Conservation (phyloP, 1,140 invertebrate genomes). For the Helicoverpa armigera region DNA sequence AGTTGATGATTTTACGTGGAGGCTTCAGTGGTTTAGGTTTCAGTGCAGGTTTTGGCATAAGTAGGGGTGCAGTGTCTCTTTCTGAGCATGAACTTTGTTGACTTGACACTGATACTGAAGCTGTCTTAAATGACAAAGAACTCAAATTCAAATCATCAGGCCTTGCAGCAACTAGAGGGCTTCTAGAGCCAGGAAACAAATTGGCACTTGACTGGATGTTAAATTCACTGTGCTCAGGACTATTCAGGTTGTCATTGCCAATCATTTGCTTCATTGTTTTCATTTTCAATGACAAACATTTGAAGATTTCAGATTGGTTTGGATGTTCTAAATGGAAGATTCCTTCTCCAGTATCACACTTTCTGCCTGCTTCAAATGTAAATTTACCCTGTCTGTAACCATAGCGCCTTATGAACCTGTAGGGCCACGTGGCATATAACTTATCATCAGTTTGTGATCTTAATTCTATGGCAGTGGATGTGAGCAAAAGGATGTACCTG, state of each 20-base stretch:
- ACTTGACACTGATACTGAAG: constrained; percentile 77
- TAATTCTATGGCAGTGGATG: constrained; percentile 91
- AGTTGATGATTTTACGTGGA: constrained; percentile 87
- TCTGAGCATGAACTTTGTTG: constrained; percentile 77
- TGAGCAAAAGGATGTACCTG: constrained; percentile 91
- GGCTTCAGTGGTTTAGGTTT: constrained; percentile 90
- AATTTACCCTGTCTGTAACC: constrained; percentile 94
- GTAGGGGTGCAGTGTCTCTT: constrained; percentile 79
- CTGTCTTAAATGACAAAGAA: constrained; percentile 83
- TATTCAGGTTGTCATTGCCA: constrained; percentile 88
- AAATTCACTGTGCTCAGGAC: constrained; percentile 90
- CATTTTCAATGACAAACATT: constrained; percentile 93
- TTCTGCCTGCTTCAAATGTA: constrained; percentile 96
- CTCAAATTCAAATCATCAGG: constrained; percentile 84
- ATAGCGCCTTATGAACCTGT: constrained; percentile 94
- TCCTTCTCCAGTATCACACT: constrained; percentile 95
- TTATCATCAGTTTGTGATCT: constrained; percentile 89
- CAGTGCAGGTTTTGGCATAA: constrained; percentile 83
- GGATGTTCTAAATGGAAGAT: constrained; percentile 93
- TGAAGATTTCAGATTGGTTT: constrained; percentile 93
- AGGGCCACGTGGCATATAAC: constrained; percentile 94
- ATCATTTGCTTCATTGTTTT: constrained; percentile 94
- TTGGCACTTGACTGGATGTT: constrained; percentile 91
- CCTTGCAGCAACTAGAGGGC: constrained; percentile 89
- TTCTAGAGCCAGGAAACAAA: constrained; percentile 92